A percentile compares a stretch with the other conserved stretches of the same genome.
These are phyloP conservation scores for Triplophysa dalaica DNA, from an alignment of 2,113 vertebrate genomes.

Conservation along the genomic window DNA sequence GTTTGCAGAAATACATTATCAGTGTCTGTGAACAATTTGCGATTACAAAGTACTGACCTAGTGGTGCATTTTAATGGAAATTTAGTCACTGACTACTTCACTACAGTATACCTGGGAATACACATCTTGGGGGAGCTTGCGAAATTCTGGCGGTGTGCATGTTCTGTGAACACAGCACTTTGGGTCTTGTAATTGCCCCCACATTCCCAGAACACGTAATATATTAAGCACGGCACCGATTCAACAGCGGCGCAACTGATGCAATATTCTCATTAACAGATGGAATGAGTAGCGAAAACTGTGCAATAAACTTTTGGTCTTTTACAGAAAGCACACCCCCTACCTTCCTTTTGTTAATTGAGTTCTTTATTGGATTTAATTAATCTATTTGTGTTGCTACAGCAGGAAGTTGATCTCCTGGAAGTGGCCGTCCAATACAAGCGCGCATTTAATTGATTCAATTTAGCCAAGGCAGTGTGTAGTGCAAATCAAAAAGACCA, in stretches of 20 bases:
- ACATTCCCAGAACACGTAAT: not conserved
- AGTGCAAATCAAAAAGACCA: conserved; percentile 61
- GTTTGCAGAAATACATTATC: conserved; percentile 9
- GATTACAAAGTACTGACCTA: conserved; percentile 13
- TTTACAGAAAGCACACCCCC: not conserved
- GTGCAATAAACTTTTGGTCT: not conserved
- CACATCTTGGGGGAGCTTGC: not conserved
- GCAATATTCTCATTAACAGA: conserved; percentile 10
- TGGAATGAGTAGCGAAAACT: conserved; percentile 7
- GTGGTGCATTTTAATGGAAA: conserved; percentile 13
- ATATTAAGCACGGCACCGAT: not conserved
- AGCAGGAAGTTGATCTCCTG: conserved; percentile 66
- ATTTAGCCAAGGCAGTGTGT: conserved; percentile 65
- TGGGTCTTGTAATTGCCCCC: conserved; percentile 27
- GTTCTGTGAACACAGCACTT: conserved; percentile 10
- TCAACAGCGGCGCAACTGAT: not conserved
- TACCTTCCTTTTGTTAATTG: conserved; percentile 35
- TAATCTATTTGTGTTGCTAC: conserved; percentile 65
- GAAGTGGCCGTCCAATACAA: conserved; percentile 65
- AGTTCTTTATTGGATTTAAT: conserved; percentile 63
- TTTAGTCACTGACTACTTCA: not conserved
- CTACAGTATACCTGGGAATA: conserved; percentile 12
- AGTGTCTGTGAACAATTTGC: not conserved
- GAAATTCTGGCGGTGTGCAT: conserved; percentile 5
- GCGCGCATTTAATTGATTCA: conserved; percentile 71